Base-by-base conservation (phyloP, 2,797 vertebrate species). In the Percopsis omiscomaycus region DNA sequence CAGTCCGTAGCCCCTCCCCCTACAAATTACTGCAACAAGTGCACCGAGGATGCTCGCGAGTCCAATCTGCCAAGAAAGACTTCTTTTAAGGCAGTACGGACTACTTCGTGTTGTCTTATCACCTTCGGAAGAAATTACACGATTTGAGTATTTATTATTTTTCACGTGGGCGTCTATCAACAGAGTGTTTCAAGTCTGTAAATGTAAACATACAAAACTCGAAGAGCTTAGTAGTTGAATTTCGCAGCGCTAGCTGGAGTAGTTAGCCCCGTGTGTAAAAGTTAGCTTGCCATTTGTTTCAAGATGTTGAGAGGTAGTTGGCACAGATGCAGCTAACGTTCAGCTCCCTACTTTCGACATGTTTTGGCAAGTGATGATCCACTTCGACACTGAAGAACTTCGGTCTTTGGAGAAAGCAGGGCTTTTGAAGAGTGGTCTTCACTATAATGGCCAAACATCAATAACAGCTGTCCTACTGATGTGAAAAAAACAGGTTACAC, bases 1-100 rank as follows among this genome's bases (percentile, higher is more conserved):
- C 62, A 52, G 8, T 13, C 3, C 1, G 0, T 79, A 49, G 69
- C 84, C 64, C 88, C 85, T 69, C 86, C 88, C 76, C 64, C n/a
- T 12, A 15, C 29, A 74, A 71, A 82, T 88, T 84, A 84, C 75
- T 67, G 91, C 92, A 91, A 93, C 92, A 93, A 93, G 92, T 93
- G 92, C 89, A 91, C 71, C 51, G 78, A 86, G 80, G 92, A 91
- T 91, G 89, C 88, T 86, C 58, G 61, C 53, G 56, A 61, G 64
- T 70, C 53, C 69, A 58, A 32, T 48, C 70, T 75, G 73, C 49
- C 71, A 78, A 84, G 84, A 81, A 84, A 84, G 75, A 78, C 50
- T 56, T 50, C 13, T 60, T 22, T 60, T 37, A 60, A 42, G 78
- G 46, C 57, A 2, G 53, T 42, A 55, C 63, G 61, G 70, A 59